Evolutionary conservation across 2,113 vertebrate species (phyloP).

Genomic region (Equus przewalskii): DNA sequence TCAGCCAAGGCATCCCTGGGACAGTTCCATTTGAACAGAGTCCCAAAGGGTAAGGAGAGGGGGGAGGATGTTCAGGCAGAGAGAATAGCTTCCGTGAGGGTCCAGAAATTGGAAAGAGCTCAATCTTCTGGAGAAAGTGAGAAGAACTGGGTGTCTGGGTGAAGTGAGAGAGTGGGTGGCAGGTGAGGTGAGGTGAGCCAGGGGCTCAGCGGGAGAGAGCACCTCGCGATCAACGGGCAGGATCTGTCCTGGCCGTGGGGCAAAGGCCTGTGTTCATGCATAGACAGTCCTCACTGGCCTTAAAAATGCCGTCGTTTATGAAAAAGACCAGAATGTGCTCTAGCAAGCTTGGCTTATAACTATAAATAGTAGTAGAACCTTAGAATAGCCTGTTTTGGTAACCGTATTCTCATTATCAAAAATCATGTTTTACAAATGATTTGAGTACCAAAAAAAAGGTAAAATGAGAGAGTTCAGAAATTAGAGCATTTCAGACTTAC

Average conservation of each 20-base stretch:
- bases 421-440: background rate
- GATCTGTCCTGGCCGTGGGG: background rate
- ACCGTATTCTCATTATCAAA: background rate
- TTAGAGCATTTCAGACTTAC: background rate
- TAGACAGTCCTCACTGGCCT: background rate
- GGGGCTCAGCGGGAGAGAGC: rapidly evolving
- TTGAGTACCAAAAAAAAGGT: background rate
- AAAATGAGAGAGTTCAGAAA: background rate
- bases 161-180: background rate
- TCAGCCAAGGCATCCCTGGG: background rate
- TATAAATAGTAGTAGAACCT: background rate
- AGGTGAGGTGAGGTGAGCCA: background rate
- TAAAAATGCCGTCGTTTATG: background rate
- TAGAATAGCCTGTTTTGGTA: background rate
- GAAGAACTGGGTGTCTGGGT: background rate
- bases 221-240: rapidly evolving
- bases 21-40: background rate
- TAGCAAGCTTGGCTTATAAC: background rate
- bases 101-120: background rate
- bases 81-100: background rate
- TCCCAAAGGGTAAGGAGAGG: background rate
- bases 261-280: rapidly evolving
- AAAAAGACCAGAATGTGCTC: background rate
- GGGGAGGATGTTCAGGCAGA: background rate
- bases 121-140: background rate